Conservation (phyloP, 2,888 invertebrate genomes). For the Argyra leucocephala region DNA sequence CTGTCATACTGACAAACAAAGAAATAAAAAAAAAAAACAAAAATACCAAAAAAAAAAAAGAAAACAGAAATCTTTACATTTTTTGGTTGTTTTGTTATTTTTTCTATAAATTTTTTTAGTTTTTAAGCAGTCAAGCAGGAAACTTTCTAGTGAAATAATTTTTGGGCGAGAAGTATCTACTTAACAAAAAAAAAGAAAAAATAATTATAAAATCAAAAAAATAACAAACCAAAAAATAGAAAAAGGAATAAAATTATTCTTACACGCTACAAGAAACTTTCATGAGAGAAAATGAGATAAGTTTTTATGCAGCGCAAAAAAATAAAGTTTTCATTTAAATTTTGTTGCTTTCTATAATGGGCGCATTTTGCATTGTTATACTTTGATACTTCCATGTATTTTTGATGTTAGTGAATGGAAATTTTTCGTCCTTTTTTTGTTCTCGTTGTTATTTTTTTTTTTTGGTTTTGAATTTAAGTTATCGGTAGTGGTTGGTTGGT, state of each 20-base stretch:
- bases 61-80: too few species aligned
- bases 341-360: neutral
- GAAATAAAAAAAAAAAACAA: too few species aligned
- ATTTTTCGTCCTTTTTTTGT: too few species aligned
- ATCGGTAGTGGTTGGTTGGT: too few species aligned
- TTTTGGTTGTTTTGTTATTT: too few species aligned
- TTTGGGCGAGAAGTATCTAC: neutral
- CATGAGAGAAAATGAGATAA: neutral
- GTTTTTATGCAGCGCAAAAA: neutral
- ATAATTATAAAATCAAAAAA: neutral
- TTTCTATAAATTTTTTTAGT: too few species aligned
- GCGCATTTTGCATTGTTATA: neutral
- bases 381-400: too few species aligned
- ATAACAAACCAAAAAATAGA: neutral
- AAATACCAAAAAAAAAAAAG: too few species aligned
- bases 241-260: neutral
- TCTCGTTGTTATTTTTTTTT: too few species aligned
- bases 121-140: neutral
- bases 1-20: too few species aligned
- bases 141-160: neutral
- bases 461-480: too few species aligned
- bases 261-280: neutral
- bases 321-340: neutral
- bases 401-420: too few species aligned
- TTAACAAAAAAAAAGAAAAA: neutral